A percentile compares a stretch with the other conserved stretches of the same genome.
phyloP scores from a whole-genome alignment of 2,888 invertebrate species.

The Ceraclea dissimilis region DNA sequence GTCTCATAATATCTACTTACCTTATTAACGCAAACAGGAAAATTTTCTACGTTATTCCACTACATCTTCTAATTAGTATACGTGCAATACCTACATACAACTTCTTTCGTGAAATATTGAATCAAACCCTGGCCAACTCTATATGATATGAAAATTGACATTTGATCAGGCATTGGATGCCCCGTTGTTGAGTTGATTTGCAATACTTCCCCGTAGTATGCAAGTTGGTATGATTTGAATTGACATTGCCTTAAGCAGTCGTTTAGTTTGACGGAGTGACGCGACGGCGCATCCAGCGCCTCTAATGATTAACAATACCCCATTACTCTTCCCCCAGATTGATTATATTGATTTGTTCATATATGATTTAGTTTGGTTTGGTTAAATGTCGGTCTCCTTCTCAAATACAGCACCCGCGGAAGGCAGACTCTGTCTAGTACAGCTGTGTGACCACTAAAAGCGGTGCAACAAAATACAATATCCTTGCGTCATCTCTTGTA shows the following conservation, averaged over 20 bases:
- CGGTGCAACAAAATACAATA: slow-evolving; percentile 30
- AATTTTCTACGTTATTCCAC: too few species aligned
- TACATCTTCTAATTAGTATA: too few species aligned
- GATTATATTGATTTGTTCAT: slow-evolving; percentile 14
- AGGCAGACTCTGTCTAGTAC: slow-evolving; percentile 49
- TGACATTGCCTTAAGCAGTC: not conserved
- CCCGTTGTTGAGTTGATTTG: slow-evolving; percentile 1
- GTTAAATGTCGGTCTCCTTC: slow-evolving; percentile 65
- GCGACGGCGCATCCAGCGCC: slow-evolving; percentile 13
- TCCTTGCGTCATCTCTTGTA: not conserved
- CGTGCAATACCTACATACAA: too few species aligned
- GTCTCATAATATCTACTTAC: too few species aligned
- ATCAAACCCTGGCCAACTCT: not conserved
- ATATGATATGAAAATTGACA: not conserved
- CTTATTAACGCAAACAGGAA: too few species aligned
- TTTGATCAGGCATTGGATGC: slow-evolving; percentile 9
- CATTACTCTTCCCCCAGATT: not conserved
- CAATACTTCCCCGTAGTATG: not conserved
- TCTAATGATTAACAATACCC: not conserved
- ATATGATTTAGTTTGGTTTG: slow-evolving; percentile 29
- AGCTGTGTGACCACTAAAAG: slow-evolving; percentile 45
- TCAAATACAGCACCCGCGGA: slow-evolving; percentile 78
- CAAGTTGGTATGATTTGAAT: not conserved
- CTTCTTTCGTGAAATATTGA: not conserved
- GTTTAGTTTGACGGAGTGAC: not conserved